These are phyloP conservation scores for Helicoverpa assulta DNA, from an alignment of 2,888 invertebrate species.

Conservation along the genomic window DNA sequence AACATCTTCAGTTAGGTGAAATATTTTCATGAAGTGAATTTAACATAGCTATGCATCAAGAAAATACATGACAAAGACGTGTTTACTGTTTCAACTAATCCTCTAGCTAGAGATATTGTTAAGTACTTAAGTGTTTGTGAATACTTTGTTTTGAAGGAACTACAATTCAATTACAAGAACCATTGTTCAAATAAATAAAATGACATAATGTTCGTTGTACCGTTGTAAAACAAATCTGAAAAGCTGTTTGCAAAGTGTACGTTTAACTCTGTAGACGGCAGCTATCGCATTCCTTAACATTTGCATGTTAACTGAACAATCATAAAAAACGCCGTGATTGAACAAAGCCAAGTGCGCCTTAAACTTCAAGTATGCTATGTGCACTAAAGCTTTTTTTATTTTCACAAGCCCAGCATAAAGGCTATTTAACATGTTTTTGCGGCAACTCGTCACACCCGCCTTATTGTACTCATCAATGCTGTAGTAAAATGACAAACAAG, in stretches of 20 bases:
- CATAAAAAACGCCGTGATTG: constrained; percentile 57
- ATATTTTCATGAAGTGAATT: too few relatives aligned
- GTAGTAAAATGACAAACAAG: constrained; percentile 76
- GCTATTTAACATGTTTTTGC: constrained; percentile 77
- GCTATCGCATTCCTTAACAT: constrained; percentile 48
- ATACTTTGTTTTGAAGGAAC: too few relatives aligned
- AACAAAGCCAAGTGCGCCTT: constrained; percentile 49
- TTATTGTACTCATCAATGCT: constrained; percentile 76
- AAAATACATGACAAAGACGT: too few relatives aligned
- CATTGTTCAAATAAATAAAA: neutral
- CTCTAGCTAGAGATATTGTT: too few relatives aligned
- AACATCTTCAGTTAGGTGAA: too few relatives aligned
- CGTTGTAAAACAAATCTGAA: constrained; percentile 5
- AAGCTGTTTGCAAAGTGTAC: constrained; percentile 5
- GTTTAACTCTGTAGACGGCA: constrained; percentile 25
- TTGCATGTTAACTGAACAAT: constrained; percentile 54
- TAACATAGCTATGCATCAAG: too few relatives aligned
- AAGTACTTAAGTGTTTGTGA: too few relatives aligned
- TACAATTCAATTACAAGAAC: too few relatives aligned
- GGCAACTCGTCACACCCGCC: constrained; percentile 67
- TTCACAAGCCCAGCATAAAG: constrained; percentile 66
- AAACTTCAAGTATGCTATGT: constrained; percentile 52
- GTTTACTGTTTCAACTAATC: too few relatives aligned
- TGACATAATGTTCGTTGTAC: neutral
- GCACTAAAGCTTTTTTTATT: constrained; percentile 61